Evolutionary conservation across 2,888 invertebrate species (phyloP).

Genomic region (Zeuzera pyrina): DNA sequence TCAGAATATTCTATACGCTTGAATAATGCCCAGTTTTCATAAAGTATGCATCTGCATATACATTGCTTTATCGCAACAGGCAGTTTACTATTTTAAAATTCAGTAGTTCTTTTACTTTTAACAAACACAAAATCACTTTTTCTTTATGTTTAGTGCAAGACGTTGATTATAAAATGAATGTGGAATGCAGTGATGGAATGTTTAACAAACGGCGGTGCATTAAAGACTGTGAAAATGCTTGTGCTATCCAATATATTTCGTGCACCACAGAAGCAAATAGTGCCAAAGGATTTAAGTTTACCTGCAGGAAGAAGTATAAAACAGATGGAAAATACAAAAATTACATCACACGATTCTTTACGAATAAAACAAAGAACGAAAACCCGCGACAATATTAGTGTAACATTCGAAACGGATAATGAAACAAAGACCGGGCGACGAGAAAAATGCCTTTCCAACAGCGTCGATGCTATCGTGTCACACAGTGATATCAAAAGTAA

Average conservation of each 20-base stretch:
- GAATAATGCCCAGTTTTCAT: slow-evolving; percentile 50
- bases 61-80: slow-evolving; percentile 35
- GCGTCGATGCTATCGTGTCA: slow-evolving; percentile 53
- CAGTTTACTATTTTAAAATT: slow-evolving; percentile 17
- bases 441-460: slow-evolving; percentile 53
- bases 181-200: slow-evolving; percentile 71
- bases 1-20: slow-evolving; percentile 49
- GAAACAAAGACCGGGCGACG: slow-evolving; percentile 32
- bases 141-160: slow-evolving; percentile 27
- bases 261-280: slow-evolving; percentile 45
- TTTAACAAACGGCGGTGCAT: slow-evolving; percentile 53
- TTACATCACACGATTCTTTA: slow-evolving; percentile 45
- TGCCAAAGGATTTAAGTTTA: slow-evolving; percentile 32
- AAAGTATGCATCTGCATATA: slow-evolving; percentile 51
- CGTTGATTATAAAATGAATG: slow-evolving; percentile 42
- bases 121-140: slow-evolving; percentile 48
- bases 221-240: slow-evolving; percentile 68
- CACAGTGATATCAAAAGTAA: slow-evolving; percentile 53
- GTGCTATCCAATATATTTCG: slow-evolving; percentile 66
- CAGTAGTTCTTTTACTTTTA: not conserved
- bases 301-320: slow-evolving; percentile 17
- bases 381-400: slow-evolving; percentile 43
- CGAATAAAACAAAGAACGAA: slow-evolving; percentile 51
- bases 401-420: slow-evolving; percentile 29
- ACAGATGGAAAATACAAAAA: slow-evolving; percentile 27